Evolutionary conservation across 2,888 invertebrate genomes (phyloP).

Genomic region (Nemotelus pantherinus): DNA sequence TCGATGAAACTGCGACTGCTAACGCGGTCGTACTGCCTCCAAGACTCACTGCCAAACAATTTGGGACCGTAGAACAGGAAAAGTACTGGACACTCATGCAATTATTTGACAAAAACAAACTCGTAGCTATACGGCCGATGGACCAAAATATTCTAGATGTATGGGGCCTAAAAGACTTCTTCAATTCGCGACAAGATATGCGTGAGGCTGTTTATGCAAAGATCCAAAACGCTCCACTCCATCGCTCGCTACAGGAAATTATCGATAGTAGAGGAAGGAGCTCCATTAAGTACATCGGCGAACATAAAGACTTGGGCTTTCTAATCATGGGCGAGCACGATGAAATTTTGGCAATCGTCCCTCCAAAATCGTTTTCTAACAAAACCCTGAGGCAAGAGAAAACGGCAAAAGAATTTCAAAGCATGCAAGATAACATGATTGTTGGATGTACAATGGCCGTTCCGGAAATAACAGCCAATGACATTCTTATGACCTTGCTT

Average conservation of each 20-base stretch:
- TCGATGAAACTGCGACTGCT: background rate
- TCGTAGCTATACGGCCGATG: conserved; percentile 1
- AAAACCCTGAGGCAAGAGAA: too few relatives aligned
- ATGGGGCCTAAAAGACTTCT: conserved; percentile 1
- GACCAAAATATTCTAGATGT: background rate
- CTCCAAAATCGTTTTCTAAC: background rate
- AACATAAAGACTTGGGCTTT: background rate
- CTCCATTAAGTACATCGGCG: conserved; percentile 3
- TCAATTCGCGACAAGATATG: background rate
- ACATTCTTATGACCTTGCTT: too few relatives aligned
- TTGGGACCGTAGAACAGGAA: background rate
- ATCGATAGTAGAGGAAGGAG: background rate
- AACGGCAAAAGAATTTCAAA: too few relatives aligned
- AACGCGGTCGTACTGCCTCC: background rate
- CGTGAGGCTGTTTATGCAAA: background rate
- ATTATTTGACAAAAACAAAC: background rate
- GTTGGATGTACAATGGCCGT: too few relatives aligned
- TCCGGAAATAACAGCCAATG: too few relatives aligned
- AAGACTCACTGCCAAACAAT: background rate
- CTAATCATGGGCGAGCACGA: background rate
- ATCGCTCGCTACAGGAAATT: conserved; percentile 1
- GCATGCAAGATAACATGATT: too few relatives aligned
- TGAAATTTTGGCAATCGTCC: background rate
- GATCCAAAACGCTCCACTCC: background rate
- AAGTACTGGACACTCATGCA: conserved; percentile 1